Percentiles rank a stretch among this genome's conserved stretches.
These are phyloP conservation scores for Alloplasta piceator DNA, from an alignment of 2,888 invertebrate species.

Conservation along the genomic window DNA sequence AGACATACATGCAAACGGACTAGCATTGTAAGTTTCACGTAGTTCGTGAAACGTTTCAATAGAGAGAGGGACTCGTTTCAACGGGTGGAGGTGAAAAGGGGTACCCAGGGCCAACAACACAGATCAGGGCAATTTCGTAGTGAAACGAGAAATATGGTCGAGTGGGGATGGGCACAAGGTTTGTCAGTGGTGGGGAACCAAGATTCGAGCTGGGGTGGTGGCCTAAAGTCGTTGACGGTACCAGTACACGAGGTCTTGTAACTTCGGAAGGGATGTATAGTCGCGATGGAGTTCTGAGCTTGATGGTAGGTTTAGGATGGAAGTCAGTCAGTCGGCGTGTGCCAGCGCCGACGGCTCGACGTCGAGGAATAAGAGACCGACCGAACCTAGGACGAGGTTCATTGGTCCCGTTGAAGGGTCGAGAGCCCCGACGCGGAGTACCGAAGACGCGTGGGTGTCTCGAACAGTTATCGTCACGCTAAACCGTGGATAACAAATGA, in stretches of 20 bases:
- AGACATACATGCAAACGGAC: neutral
- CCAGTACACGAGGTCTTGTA: slow-evolving; percentile 51
- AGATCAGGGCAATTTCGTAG: slow-evolving; percentile 41
- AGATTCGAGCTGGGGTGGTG: slow-evolving; percentile 64
- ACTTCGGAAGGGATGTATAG: slow-evolving; percentile 44
- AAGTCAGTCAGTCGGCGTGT: slow-evolving; percentile 78
- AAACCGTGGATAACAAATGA: slow-evolving; percentile 16
- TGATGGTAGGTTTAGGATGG: slow-evolving; percentile 51
- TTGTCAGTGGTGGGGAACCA: slow-evolving; percentile 29
- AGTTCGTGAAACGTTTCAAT: slow-evolving; percentile 10
- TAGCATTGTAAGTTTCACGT: neutral
- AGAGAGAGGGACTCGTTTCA: slow-evolving; percentile 11
- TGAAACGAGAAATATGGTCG: slow-evolving; percentile 67
- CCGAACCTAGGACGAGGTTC: slow-evolving; percentile 34
- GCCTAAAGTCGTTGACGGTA: slow-evolving; percentile 44
- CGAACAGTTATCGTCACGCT: slow-evolving; percentile 41
- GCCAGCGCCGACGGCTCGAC: slow-evolving; percentile 73
- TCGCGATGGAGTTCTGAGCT: slow-evolving; percentile 36
- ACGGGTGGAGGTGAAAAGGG: slow-evolving; percentile 1
- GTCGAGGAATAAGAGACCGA: slow-evolving; percentile 16
- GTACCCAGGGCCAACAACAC: slow-evolving; percentile 50
- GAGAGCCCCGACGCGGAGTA: slow-evolving; percentile 41
- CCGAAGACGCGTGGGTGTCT: slow-evolving; percentile 54
- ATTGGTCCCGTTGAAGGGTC: slow-evolving; percentile 59
- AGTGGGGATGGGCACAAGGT: slow-evolving; percentile 62